Percentiles rank a stretch among this genome's conserved stretches.
phyloP scores from a whole-genome alignment of 2,888 invertebrate genomes.

The Bombylius major region DNA sequence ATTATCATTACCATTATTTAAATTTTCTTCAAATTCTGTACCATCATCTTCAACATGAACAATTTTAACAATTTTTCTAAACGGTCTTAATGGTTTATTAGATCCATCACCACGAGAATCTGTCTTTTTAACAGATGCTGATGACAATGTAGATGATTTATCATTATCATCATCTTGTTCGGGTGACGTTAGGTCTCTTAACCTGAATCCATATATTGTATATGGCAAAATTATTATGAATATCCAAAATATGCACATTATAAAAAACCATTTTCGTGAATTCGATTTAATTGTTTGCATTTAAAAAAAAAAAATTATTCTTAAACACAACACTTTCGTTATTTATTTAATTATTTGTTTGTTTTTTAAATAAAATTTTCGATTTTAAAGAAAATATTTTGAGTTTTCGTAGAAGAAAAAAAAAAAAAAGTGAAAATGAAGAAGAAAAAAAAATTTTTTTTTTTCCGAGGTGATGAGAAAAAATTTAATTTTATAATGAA shows the following conservation, averaged over 20 bases:
- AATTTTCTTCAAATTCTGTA: slow-evolving; percentile 16
- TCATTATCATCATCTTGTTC: slow-evolving; percentile 4
- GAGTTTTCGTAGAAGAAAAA: too few relatives aligned
- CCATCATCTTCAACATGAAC: slow-evolving; percentile 20
- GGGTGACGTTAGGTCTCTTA: slow-evolving; percentile 10
- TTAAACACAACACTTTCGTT: too few relatives aligned
- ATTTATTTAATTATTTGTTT: too few relatives aligned
- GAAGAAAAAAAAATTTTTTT: too few relatives aligned
- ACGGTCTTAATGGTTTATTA: slow-evolving; percentile 9
- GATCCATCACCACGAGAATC: neutral
- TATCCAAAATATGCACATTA: neutral
- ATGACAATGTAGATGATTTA: neutral
- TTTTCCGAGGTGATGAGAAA: too few relatives aligned
- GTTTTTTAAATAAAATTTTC: too few relatives aligned
- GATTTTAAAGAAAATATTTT: too few relatives aligned
- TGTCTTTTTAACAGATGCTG: neutral
- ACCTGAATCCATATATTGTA: slow-evolving; percentile 8
- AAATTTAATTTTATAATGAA: too few relatives aligned
- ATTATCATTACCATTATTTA: slow-evolving; percentile 17
- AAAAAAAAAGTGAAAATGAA: too few relatives aligned
- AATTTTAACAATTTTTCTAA: slow-evolving; percentile 28
- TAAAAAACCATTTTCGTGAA: neutral
- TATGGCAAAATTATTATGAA: neutral
- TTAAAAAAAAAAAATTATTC: neutral
- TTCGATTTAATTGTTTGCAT: neutral